phyloP scores from a whole-genome alignment of 2,888 invertebrate genomes.

The Drosophila monieri region DNA sequence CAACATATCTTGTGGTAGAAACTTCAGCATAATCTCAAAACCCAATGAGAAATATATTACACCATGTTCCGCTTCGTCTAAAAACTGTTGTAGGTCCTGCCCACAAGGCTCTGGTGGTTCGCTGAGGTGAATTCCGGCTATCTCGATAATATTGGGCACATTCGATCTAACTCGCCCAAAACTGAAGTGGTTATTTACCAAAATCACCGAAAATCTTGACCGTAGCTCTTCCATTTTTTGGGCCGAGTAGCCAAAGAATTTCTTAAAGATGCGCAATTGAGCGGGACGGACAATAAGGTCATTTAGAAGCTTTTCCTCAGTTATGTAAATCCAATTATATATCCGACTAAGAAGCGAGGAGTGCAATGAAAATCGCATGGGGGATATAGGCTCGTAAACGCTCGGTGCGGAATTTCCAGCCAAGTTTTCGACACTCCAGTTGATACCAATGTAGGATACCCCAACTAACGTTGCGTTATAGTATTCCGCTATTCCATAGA shows the following conservation, averaged over 20 bases:
- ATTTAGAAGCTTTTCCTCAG: slow-evolving; percentile 57
- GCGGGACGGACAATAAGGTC: slow-evolving; percentile 44
- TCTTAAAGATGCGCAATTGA: slow-evolving; percentile 40
- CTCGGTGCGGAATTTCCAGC: slow-evolving; percentile 66
- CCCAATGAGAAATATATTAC: slow-evolving; percentile 78
- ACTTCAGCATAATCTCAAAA: slow-evolving; percentile 51
- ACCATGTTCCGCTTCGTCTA: slow-evolving; percentile 69
- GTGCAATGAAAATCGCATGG: slow-evolving; percentile 30
- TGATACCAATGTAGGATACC: slow-evolving; percentile 52
- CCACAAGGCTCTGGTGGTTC: slow-evolving; percentile 43
- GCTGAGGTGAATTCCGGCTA: slow-evolving; percentile 75
- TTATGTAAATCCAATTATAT: slow-evolving; percentile 53
- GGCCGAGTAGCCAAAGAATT: slow-evolving; percentile 39
- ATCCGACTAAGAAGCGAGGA: slow-evolving; percentile 27
- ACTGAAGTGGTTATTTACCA: slow-evolving; percentile 81
- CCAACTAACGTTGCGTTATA: slow-evolving; percentile 75
- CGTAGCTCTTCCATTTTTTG: slow-evolving; percentile 48
- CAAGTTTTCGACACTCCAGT: slow-evolving; percentile 59
- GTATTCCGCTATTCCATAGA: slow-evolving; percentile 72
- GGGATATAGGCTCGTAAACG: slow-evolving; percentile 56
- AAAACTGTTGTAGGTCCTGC: slow-evolving; percentile 55
- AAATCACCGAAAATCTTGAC: slow-evolving; percentile 71
- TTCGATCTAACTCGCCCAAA: slow-evolving; percentile 72
- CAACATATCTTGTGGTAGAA: slow-evolving; percentile 47
- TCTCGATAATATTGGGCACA: slow-evolving; percentile 75